phyloP scores from a whole-genome alignment of 2,888 invertebrate genomes.

The Protophormia terraenovae region DNA sequence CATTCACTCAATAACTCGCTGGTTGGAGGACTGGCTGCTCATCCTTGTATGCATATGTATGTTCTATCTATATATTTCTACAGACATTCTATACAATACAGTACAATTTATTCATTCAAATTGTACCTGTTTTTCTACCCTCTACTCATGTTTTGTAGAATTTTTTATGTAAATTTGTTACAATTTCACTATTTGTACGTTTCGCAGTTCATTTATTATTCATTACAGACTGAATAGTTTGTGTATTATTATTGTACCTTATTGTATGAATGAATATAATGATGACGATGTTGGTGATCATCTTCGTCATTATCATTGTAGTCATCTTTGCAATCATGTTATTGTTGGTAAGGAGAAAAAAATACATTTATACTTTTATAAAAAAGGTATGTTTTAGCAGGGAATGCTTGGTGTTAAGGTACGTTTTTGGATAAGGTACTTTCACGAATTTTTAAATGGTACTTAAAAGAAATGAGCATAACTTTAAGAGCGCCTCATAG shows the following conservation, averaged over 20 bases:
- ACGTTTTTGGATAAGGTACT: too few species aligned
- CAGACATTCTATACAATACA: neutral
- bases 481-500: too few species aligned
- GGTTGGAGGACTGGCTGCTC: conserved; percentile 16
- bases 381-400: too few species aligned
- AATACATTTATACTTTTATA: too few species aligned
- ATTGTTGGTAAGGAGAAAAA: neutral
- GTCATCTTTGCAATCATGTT: neutral
- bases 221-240: conserved; percentile 65
- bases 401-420: too few species aligned
- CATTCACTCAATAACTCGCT: conserved; percentile 37
- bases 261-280: conserved; percentile 46
- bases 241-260: conserved; percentile 54
- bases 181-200: conserved; percentile 66
- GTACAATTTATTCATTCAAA: conserved; percentile 49
- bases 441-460: too few species aligned
- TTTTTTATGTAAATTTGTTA: conserved; percentile 61
- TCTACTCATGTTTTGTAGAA: neutral
- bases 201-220: conserved; percentile 68
- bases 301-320: conserved; percentile 5
- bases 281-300: conserved; percentile 16
- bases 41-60: neutral
- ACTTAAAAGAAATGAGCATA: too few species aligned
- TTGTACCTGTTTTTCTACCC: conserved; percentile 26
- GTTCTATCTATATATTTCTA: neutral